These are phyloP conservation scores for Ptychobarbus kaznakovi DNA, from an alignment of 2,797 vertebrate genomes.

Conservation along the genomic window DNA sequence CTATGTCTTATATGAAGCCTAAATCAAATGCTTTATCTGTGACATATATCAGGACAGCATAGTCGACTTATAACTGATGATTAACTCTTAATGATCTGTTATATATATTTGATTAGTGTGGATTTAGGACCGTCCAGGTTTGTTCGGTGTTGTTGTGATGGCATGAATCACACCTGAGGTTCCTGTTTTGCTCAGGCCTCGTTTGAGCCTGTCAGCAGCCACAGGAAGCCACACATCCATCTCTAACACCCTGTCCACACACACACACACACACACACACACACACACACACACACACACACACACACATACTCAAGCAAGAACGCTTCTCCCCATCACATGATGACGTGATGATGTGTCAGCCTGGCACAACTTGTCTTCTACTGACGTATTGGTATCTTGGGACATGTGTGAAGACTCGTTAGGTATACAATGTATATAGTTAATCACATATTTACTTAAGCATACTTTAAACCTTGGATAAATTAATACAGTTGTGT, in stretches of 20 bases:
- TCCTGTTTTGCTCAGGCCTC: constrained; percentile 72
- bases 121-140: neutral
- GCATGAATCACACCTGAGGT: constrained; percentile 66
- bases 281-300: constrained; percentile 27
- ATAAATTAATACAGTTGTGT: neutral
- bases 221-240: constrained; percentile 71
- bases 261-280: constrained; percentile 14
- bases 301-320: neutral
- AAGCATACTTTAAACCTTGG: too few relatives aligned
- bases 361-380: constrained; percentile 55
- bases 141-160: constrained; percentile 49
- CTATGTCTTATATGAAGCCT: neutral
- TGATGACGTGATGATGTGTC: constrained; percentile 67
- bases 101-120: constrained; percentile 7
- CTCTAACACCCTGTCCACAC: constrained; percentile 45
- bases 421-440: neutral
- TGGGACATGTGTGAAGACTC: neutral
- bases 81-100: constrained; percentile 4
- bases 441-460: neutral
- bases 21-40: constrained; percentile 3
- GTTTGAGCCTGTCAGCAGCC: constrained; percentile 74
- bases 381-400: neutral
- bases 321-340: constrained; percentile 34
- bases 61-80: neutral
- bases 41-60: neutral